phyloP scores from a whole-genome alignment of 2,888 invertebrate species.

The Drosophila phalerata region DNA sequence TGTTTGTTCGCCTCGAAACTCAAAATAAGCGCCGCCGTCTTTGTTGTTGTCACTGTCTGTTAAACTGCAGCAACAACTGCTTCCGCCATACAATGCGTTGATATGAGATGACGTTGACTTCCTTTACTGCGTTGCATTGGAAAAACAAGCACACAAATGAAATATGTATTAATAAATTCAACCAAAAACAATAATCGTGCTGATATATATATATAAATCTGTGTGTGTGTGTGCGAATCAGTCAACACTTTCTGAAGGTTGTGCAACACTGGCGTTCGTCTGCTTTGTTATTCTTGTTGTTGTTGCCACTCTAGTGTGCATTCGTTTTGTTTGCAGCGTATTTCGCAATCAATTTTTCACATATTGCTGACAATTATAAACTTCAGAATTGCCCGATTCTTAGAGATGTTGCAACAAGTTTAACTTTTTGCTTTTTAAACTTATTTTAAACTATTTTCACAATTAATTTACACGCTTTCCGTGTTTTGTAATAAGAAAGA shows the following conservation, averaged over 20 bases:
- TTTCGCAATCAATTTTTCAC: slow-evolving; percentile 72
- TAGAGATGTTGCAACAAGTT: background rate
- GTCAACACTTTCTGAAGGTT: slow-evolving; percentile 40
- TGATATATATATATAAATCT: slow-evolving; percentile 35
- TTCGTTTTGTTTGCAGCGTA: slow-evolving; percentile 44
- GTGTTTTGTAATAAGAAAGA: slow-evolving; percentile 65
- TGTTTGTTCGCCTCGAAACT: slow-evolving; percentile 43
- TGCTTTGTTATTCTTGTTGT: slow-evolving; percentile 54
- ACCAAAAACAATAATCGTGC: slow-evolving; percentile 58
- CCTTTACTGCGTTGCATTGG: slow-evolving; percentile 57
- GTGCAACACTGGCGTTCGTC: slow-evolving; percentile 65
- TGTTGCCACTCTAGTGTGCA: slow-evolving; percentile 26
- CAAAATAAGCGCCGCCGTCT: slow-evolving; percentile 45
- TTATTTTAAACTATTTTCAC: slow-evolving; percentile 19
- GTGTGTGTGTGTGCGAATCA: slow-evolving; percentile 29
- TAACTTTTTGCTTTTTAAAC: background rate
- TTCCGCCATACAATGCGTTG: slow-evolving; percentile 63
- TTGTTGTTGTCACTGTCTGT: slow-evolving; percentile 57
- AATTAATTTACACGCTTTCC: slow-evolving; percentile 45
- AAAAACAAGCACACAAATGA: slow-evolving; percentile 49
- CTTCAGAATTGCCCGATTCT: background rate
- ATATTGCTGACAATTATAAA: slow-evolving; percentile 26
- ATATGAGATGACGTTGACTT: slow-evolving; percentile 51
- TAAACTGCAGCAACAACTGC: slow-evolving; percentile 39
- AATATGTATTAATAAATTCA: slow-evolving; percentile 60